Conservation (phyloP, 2,797 vertebrate genomes). For the Dromococcyx pavoninus region DNA sequence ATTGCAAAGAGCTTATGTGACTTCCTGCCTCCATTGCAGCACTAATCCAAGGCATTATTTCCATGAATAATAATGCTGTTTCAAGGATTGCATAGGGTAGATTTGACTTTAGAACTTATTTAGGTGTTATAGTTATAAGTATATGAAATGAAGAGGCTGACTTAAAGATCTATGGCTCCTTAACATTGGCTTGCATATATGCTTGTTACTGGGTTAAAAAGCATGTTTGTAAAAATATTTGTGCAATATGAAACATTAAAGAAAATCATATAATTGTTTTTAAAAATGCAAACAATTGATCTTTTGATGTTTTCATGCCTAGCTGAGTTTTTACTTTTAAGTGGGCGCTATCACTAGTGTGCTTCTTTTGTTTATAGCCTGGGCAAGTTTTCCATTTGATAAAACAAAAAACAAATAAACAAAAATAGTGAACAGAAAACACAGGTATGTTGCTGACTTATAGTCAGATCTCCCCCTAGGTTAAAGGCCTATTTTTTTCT, state of each 20-base stretch:
- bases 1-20: neutral
- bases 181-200: neutral
- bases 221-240: neutral
- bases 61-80: neutral
- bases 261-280: neutral
- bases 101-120: neutral
- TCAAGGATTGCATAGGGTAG: neutral
- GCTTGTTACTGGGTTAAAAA: neutral
- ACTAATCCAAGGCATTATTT: neutral
- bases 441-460: neutral
- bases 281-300: neutral
- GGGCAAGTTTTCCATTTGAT: slow-evolving; percentile 46
- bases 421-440: neutral
- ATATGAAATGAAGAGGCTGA: neutral
- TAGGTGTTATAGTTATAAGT: neutral
- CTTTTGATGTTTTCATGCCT: neutral
- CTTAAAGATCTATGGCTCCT: neutral
- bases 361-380: slow-evolving; percentile 22
- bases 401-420: slow-evolving; percentile 11
- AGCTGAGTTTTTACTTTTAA: slow-evolving; percentile 8
- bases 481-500: slow-evolving; percentile 52
- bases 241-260: neutral
- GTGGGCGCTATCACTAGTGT: neutral
- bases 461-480: neutral
- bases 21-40: neutral